Evolutionary conservation across 2,797 vertebrate species (phyloP), one percentile per base, ranked within the genome.

Genomic region (Silurus aristotelis): DNA sequence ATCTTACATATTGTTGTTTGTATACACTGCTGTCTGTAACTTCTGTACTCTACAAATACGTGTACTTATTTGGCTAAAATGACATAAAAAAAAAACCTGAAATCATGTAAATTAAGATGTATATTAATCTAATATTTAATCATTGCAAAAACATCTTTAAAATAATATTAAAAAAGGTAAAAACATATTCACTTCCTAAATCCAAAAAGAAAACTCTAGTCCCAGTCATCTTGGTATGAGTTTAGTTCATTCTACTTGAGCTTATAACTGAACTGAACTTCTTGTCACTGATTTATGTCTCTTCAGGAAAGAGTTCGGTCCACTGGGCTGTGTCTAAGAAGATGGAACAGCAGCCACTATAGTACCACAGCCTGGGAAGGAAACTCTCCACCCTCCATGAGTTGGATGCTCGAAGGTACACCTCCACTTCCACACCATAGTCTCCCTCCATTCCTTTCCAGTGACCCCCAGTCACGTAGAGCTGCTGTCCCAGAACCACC

Each of bases 371-470:
- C 78, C 95, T 95, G 1, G 98, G 98, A 75, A 99, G 94, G 86
- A 94, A 93, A 5, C 97, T 92, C 31, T 96, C 96, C 77, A 96
- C 89, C 0, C 90, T 95, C 98, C 98, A 99, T 87, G 92, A 83
- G 85, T 98, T 94, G 43, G 93, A 93, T 0, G 86, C 12, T 0
- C 95, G 93, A 90, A 96, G 96, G 1, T 99, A 99, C 31, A 95
- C 94, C 90, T 99, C 98, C 94, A 99, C 96, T 84, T 98, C 98
- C 71, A 99, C 98, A 0, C 92, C 94, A 79, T 99, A 99, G 91
- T 99, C 97, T 0, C 97, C 98, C 0, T 97, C 97, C 96, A 99
- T 96, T 17, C 98, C 98, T 89, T 98, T 97, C 98, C 98, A 99
- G 89, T 98, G 97, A 71, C 98, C 98, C 0, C 98, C 98, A 0